phyloP scores from a whole-genome alignment of 2,113 vertebrate genomes.

The Oxyruncus cristatus region DNA sequence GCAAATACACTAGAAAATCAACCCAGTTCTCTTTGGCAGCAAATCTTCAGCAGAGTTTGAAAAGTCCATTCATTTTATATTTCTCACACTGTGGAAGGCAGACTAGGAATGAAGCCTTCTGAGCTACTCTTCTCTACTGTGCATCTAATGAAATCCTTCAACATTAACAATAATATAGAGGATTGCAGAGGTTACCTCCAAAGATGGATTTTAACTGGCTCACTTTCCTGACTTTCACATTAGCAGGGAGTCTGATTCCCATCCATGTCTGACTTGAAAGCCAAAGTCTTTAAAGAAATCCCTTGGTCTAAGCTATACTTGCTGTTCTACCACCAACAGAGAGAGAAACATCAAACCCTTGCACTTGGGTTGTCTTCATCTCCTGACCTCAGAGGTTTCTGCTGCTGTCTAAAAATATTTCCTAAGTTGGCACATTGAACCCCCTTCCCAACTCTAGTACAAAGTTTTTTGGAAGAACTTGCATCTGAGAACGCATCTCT shows the following conservation, averaged over 20 bases:
- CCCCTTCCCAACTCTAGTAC: background rate
- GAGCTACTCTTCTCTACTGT: background rate
- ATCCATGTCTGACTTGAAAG: background rate
- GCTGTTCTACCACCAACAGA: background rate
- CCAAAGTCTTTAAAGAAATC: background rate
- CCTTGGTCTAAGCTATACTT: background rate
- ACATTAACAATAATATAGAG: background rate
- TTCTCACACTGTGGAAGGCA: background rate
- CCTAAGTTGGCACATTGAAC: background rate
- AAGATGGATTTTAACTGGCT: background rate
- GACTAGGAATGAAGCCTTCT: background rate
- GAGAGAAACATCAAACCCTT: background rate
- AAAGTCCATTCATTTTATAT: background rate
- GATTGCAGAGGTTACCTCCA: background rate
- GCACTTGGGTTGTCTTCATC: background rate
- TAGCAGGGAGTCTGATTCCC: background rate
- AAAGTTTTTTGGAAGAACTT: background rate
- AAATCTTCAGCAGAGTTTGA: background rate
- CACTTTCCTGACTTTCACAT: background rate
- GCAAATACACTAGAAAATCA: background rate
- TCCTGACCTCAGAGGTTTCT: background rate
- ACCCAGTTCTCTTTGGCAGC: background rate
- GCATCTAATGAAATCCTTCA: background rate
- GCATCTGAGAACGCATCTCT: background rate
- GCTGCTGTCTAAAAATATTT: background rate